Evolutionary conservation across 2,797 vertebrate species (phyloP), one percentile per base, ranked within the genome.

Genomic region (Enteromius unitaeniatus): DNA sequence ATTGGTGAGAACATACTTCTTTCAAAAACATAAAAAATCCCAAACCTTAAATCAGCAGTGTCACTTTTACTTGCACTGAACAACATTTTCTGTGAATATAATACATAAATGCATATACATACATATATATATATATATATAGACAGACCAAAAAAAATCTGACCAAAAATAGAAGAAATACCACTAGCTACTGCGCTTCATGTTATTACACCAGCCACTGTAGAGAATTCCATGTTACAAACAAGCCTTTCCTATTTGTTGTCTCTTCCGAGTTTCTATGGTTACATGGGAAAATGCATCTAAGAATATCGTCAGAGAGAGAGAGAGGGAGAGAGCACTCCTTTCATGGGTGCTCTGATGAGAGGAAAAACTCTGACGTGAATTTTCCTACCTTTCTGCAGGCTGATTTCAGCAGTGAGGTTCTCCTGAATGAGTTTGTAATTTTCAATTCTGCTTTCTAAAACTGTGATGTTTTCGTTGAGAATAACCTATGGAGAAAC

Each of bases 331-430:
- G 90, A 92, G 89, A 90, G 87, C 85, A 49, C 70, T 91, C 91
- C 92, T 93, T 93, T 93, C 91, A 92, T 87, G 90, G 90, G 86
- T 78, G 75, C 58, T 84, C 78, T 73, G 77, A 83, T 34, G 14
- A 58, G 69, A 65, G 84, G 23, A 28, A 76, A 79, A 81, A 87
- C 45, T 82, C 82, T 90, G 90, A 91, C 77, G 84, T 64, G 64
- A 82, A 83, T 91, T 94, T 94, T 94, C 93, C 93, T 93, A 95
- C 95, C 94, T 92, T 92, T 84, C 86, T 87, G 89, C 53, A 87
- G 84, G 11, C n/a, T 0, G 62, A 93, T 69, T 86, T 84, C 84
- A 34, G 78, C 70, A 1, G 91, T 94, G 72, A 94, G 92, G 90
- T 95, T 95, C 0, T 78, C 85, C 88, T 89, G 72, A 1, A 13